Conservation (phyloP, 2,797 vertebrate species). For the Falco naumanni region DNA sequence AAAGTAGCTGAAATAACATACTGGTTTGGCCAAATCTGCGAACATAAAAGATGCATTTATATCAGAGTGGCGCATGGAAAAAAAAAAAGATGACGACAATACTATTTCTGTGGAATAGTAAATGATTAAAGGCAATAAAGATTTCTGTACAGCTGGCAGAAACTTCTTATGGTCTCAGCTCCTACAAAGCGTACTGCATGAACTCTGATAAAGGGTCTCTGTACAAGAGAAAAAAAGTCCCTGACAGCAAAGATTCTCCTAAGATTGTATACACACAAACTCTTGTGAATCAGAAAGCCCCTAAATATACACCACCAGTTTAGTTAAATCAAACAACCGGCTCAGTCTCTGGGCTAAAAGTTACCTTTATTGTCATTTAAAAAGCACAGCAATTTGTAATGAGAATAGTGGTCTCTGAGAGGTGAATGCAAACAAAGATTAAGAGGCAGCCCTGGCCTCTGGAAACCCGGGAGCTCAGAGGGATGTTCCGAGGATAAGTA, state of each 20-base stretch:
- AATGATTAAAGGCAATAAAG: slow-evolving; percentile 42
- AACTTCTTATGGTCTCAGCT: slow-evolving; percentile 13
- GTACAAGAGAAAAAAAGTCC: not conserved
- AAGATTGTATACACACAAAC: not conserved
- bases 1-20: slow-evolving; percentile 66
- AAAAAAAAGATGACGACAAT: slow-evolving; percentile 15
- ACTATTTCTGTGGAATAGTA: slow-evolving; percentile 24
- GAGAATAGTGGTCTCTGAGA: slow-evolving; percentile 55
- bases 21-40: slow-evolving; percentile 35
- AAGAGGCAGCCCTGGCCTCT: slow-evolving; percentile 55
- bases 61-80: not conserved
- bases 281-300: slow-evolving; percentile 29
- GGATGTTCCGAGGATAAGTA: slow-evolving; percentile 43
- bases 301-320: slow-evolving; percentile 21
- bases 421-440: slow-evolving; percentile 63
- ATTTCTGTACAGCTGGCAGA: slow-evolving; percentile 39
- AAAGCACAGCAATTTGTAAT: slow-evolving; percentile 51
- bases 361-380: slow-evolving; percentile 20
- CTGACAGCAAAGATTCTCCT: slow-evolving; percentile 20
- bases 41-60: slow-evolving; percentile 50
- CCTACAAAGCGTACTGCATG: not conserved
- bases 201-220: not conserved
- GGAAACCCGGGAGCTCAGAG: slow-evolving; percentile 13
- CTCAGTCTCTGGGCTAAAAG: slow-evolving; percentile 36
- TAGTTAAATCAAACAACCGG: slow-evolving; percentile 40